Evolutionary conservation across 2,113 vertebrate species (phyloP).

Genomic region (Osmerus mordax): DNA sequence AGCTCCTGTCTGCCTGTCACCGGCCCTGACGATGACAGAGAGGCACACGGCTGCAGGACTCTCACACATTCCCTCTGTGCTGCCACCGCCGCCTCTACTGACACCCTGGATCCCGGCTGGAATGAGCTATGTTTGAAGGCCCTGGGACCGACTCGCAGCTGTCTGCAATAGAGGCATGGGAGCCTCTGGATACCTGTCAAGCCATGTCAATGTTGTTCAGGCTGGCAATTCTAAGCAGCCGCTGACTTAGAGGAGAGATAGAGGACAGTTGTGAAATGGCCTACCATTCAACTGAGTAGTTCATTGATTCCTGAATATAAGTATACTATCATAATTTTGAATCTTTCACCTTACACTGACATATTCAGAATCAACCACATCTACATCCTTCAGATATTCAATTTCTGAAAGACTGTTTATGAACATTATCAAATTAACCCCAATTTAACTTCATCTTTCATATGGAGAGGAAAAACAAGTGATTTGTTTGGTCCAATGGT

Average conservation of each 20-base stretch:
- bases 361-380: background rate
- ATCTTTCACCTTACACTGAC: background rate
- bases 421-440: conserved; percentile 7
- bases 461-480: background rate
- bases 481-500: too few species aligned
- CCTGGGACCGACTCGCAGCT: conserved; percentile 41
- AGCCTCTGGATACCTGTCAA: conserved; percentile 56
- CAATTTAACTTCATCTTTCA: background rate
- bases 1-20: conserved; percentile 58
- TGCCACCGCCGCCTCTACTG: conserved; percentile 36
- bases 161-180: conserved; percentile 41
- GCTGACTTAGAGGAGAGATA: conserved; percentile 47
- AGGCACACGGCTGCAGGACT: conserved; percentile 44
- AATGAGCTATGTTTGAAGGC: conserved; percentile 53
- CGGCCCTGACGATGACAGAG: conserved; percentile 60
- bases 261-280: background rate
- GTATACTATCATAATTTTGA: background rate
- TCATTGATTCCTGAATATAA: background rate
- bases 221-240: conserved; percentile 41
- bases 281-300: too few species aligned
- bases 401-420: background rate
- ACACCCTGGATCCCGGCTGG: conserved; percentile 51
- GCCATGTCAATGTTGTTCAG: conserved; percentile 46
- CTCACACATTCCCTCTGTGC: conserved; percentile 31
- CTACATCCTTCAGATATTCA: background rate